These are phyloP conservation scores for rat (Rattus norvegicus) DNA, from an alignment of 2,113 vertebrate genomes.

Conservation along the genomic window DNA sequence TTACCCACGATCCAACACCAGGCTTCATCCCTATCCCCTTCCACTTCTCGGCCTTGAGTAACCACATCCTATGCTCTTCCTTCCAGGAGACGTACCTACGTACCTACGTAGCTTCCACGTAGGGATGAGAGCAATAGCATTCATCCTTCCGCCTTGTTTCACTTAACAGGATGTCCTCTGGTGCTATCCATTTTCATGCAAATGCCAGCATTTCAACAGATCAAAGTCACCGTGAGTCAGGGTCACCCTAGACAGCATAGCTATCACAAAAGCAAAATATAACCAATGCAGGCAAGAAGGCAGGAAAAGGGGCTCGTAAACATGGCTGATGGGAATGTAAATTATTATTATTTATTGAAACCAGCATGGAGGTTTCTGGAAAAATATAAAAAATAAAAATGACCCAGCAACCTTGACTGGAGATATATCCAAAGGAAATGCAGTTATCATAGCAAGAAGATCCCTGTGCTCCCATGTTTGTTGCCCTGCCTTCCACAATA, in stretches of 20 bases:
- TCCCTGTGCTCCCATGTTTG: neutral
- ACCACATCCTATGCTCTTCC: neutral
- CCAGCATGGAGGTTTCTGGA: neutral
- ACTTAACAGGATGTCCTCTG: neutral
- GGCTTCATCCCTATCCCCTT: too few relatives aligned
- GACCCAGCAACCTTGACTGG: neutral
- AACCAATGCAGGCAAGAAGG: neutral
- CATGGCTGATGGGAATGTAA: neutral
- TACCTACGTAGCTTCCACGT: neutral
- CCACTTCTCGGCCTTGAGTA: neutral
- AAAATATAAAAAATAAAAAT: neutral
- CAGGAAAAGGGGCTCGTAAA: neutral
- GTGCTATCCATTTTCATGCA: neutral
- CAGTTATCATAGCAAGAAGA: too few relatives aligned
- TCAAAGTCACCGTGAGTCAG: neutral
- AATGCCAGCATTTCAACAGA: neutral
- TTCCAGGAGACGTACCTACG: neutral
- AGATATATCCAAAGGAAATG: neutral
- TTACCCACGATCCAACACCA: too few relatives aligned
- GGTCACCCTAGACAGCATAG: neutral
- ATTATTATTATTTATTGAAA: neutral
- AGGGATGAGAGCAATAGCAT: neutral
- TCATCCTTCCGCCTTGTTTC: neutral
- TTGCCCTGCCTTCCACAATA: neutral
- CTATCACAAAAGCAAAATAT: neutral